Evolutionary conservation across 2,113 vertebrate genomes (phyloP), one percentile per base, ranked within the genome.

Genomic region (Hypocryptadius cinnamomeus): DNA sequence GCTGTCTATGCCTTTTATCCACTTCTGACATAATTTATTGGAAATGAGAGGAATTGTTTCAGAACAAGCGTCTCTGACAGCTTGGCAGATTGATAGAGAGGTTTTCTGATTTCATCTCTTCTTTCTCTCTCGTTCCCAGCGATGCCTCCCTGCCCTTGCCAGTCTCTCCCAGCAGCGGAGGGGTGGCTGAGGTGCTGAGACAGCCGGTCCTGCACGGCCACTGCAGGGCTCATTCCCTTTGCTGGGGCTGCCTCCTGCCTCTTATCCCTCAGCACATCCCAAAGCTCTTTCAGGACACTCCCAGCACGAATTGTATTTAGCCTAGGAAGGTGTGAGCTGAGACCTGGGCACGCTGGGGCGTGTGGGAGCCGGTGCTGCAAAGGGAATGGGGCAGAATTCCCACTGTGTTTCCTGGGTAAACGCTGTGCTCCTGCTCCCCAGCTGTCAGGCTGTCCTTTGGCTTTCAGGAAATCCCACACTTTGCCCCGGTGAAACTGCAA

Each of bases 11-110:
- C 94, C 79, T 95, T 77, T 94, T 50, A 95, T 89, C 90, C 74
- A 10, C 37, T 77, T 5, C 82, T 93, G 94, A 93, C 93, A 95
- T 68, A 10, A 70, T 18, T 79, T 63, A 91, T 91, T 94, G 94
- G 93, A 90, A 94, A 94, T 10, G 87, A 93, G 94, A n/a, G 87
- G 90, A 73, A 87, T 94, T 89, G 94, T 94, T 94, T 93, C 82
- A 59, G 92, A 87, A 95, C 92, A 77, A 94, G 96, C 71, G 5
- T 24, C 87, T 20, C 87, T 94, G 94, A 94, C 93, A 95, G 93
- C 92, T 89, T 95, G 96, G 93, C 94, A 95, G 93, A 69, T 95
- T 96, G 96, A 96, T 95, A 89, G 96, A 95, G 93, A 95, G 94
- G 61, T 94, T 95, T 95, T 65, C 79, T 89, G 85, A 94, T 94